Evolutionary conservation across 2,888 invertebrate species (phyloP).

Genomic region (Andrena camellia): DNA sequence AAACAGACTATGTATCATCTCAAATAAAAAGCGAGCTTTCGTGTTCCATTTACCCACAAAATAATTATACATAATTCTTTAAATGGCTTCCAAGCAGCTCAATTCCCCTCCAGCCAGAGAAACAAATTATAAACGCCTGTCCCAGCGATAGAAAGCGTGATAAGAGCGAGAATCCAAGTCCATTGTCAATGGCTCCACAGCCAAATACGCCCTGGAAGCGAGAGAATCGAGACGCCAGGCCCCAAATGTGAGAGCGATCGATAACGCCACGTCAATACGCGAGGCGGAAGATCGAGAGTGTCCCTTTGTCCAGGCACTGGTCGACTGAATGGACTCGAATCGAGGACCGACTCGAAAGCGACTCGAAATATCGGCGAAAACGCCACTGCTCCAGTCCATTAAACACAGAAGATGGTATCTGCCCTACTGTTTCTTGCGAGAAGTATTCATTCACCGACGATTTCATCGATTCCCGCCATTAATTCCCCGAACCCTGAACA

Average conservation of each 20-base stretch:
- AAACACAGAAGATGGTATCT: slow-evolving; percentile 57
- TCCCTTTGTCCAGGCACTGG: slow-evolving; percentile 54
- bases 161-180: slow-evolving; percentile 58
- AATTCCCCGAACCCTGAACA: not conserved
- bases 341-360: slow-evolving; percentile 47
- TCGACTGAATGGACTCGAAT: slow-evolving; percentile 51
- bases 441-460: slow-evolving; percentile 21
- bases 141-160: slow-evolving; percentile 67
- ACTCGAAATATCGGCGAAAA: slow-evolving; percentile 51
- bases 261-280: slow-evolving; percentile 65
- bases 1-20: too few species aligned
- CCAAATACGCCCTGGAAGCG: slow-evolving; percentile 49
- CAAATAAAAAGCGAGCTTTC: too few species aligned
- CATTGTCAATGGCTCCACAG: slow-evolving; percentile 59
- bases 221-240: slow-evolving; percentile 55
- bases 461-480: slow-evolving; percentile 27
- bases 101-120: slow-evolving; percentile 17
- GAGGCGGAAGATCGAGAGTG: slow-evolving; percentile 57
- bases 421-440: slow-evolving; percentile 11
- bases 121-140: slow-evolving; percentile 61
- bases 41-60: not conserved
- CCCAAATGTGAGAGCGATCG: slow-evolving; percentile 60
- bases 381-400: slow-evolving; percentile 40
- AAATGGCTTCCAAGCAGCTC: slow-evolving; percentile 16
- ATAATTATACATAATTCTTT: slow-evolving; percentile 34